These are phyloP conservation scores for Sternarchorhynchus goeldii DNA, from an alignment of 2,797 vertebrate species.

Conservation along the genomic window DNA sequence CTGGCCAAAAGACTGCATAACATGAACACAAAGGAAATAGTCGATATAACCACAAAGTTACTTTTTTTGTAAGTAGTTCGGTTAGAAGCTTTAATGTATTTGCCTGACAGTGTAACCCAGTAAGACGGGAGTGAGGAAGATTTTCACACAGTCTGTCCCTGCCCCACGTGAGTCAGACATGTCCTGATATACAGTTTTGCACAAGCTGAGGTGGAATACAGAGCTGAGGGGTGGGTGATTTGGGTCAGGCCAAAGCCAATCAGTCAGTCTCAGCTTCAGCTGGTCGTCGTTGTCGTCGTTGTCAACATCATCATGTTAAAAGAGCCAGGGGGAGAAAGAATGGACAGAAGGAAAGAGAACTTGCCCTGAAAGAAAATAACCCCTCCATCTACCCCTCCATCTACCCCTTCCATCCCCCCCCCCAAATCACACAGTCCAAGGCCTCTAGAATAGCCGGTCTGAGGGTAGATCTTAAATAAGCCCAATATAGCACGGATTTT, in stretches of 20 bases:
- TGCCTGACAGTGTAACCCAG: constrained; percentile 21
- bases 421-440: constrained; percentile 6
- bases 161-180: constrained; percentile 43
- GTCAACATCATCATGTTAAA: constrained; percentile 44
- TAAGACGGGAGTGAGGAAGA: constrained; percentile 33
- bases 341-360: constrained; percentile 3
- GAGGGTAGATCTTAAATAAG: neutral
- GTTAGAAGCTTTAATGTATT: neutral
- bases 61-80: neutral
- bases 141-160: constrained; percentile 57
- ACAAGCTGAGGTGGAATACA: neutral
- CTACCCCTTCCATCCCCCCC: constrained; percentile 50
- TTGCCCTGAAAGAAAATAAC: constrained; percentile 38
- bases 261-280: constrained; percentile 41
- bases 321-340: neutral
- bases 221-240: constrained; percentile 57
- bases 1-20: constrained; percentile 46
- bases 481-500: neutral
- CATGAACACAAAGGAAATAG: neutral
- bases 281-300: constrained; percentile 11
- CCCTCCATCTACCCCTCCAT: constrained; percentile 61
- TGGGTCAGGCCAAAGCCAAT: constrained; percentile 47
- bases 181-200: neutral
- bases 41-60: neutral
- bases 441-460: neutral